A percentile compares a stretch with the other conserved stretches of the same genome.
Conservation (phyloP, 1,140 invertebrate species). For the Lepidotrigona ventralis region DNA sequence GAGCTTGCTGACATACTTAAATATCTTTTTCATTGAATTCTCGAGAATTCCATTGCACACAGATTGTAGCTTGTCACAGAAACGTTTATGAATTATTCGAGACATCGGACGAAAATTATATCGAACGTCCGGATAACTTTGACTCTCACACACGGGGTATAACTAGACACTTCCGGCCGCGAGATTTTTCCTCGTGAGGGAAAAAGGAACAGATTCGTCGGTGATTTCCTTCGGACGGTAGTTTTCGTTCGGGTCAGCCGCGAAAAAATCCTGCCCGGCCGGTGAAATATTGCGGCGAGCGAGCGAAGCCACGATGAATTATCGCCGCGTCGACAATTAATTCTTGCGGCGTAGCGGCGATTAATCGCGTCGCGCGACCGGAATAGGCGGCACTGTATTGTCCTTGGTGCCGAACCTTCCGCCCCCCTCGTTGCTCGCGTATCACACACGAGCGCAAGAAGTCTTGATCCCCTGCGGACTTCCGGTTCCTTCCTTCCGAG, state of each 20-base stretch:
- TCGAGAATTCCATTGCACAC: too few relatives aligned
- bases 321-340: slow-evolving; percentile 53
- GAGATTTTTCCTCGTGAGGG: background rate
- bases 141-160: too few relatives aligned
- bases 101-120: too few relatives aligned
- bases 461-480: background rate
- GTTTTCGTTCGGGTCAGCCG: slow-evolving; percentile 41
- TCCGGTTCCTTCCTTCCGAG: slow-evolving; percentile 9
- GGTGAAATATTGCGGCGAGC: slow-evolving; percentile 58
- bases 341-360: slow-evolving; percentile 45
- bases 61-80: too few relatives aligned
- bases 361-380: slow-evolving; percentile 57
- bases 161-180: too few relatives aligned
- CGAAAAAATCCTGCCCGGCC: slow-evolving; percentile 42
- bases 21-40: too few relatives aligned
- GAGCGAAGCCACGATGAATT: slow-evolving; percentile 52
- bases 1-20: too few relatives aligned
- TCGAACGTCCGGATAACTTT: too few relatives aligned
- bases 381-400: slow-evolving; percentile 55
- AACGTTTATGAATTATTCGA: too few relatives aligned
- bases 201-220: background rate
- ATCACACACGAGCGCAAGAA: slow-evolving; percentile 19
- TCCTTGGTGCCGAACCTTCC: slow-evolving; percentile 41
- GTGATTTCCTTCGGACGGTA: background rate
- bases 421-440: background rate